Evolutionary conservation across 2,888 invertebrate species (phyloP), one percentile per base, ranked within the genome.

Genomic region (Drosophila multiciliata): DNA sequence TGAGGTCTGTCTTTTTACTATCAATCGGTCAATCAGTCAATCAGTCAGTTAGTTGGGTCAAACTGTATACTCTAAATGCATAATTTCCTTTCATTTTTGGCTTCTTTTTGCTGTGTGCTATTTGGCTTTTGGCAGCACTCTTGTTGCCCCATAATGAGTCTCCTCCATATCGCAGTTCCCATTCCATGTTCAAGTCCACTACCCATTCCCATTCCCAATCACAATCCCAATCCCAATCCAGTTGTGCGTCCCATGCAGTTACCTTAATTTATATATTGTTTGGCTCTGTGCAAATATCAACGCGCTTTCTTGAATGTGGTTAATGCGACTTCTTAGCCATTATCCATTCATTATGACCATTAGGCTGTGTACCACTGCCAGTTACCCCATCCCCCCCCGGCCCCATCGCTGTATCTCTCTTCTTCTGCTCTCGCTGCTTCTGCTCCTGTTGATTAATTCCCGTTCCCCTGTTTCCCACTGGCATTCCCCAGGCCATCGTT

Each of bases 341-440:
- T 90, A 88, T 90, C 90, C 91, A 90, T 91, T 91, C 87, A 91
- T 91, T 91, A 91, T 82, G 87, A 74, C 82, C 90, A 90, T 90
- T 90, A 84, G 90, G 88, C 82, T 84, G 85, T 83, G 82, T 89
- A 67, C 60, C 63, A 52, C n/a, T 38, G 12, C 36, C 33, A 50
- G 57, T 33, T 53, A 50, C 49, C 35, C 40, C 32, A 32, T 11
- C 12, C 40, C 17, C 38, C n/a, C 50, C 35, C 15, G 9, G 45
- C 2, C 54, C n/a, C n/a, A 20, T 15, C 8, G 12, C 15, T 3
- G 20, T 23, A 15, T 20, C 20, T 12, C 53, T 38, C 7, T 36
- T 32, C 23, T 32, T 36, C 15, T 20, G 3, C 29, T 45, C 15
- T 45, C 15, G 17, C 38, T 26, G 54, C 17, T 32, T 42, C 50